Base-by-base conservation (phyloP, 1,140 invertebrate genomes). In the Drosophila neocordata region DNA sequence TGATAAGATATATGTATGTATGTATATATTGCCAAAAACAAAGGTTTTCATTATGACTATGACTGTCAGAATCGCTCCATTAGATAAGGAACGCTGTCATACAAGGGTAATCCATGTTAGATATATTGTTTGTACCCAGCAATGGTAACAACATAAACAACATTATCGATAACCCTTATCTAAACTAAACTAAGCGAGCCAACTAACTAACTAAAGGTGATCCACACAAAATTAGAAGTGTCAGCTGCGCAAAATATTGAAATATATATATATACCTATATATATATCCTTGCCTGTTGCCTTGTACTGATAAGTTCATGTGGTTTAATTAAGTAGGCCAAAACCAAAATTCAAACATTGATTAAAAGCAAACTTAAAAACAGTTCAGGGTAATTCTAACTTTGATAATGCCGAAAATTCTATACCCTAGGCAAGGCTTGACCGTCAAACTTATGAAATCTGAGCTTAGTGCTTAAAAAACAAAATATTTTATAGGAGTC, bases 91-190 rank as follows among this genome's bases (percentile, higher is more conserved):
- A 20, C 48, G 57, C 41, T 15, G 38, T 41, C 22, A 35, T 75
- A 75, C 73, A 69, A 76, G 65, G 65, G 65, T 76, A 76, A 76
- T 76, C 65, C 73, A 69, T 75, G 73, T 76, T 75, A 76, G 65
- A 76, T 76, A 76, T 76, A 69, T 18, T 69, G 65, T 58, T 57
- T 35, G 35, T 22, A 59, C 15, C 9, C n/a, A 15, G 15, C 15
- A 20, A 15, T 44, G 41, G 41, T 24, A 24, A 31, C 15, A 48
- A 48, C 41, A 48, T 48, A 48, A 48, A 48, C 41, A 48, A 48
- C 41, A 48, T 51, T 76, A 76, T 76, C 73, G 65, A 76, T 75
- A 24, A 37, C 7, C 7, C 57, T 75, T 75, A 75, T 75, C 73
- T 22, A 7, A 22, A 12, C 53, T 48, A 4, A 27, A 31, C 71